These are phyloP conservation scores for Lophura nycthemera DNA, from an alignment of 2,113 vertebrate species.

Conservation along the genomic window DNA sequence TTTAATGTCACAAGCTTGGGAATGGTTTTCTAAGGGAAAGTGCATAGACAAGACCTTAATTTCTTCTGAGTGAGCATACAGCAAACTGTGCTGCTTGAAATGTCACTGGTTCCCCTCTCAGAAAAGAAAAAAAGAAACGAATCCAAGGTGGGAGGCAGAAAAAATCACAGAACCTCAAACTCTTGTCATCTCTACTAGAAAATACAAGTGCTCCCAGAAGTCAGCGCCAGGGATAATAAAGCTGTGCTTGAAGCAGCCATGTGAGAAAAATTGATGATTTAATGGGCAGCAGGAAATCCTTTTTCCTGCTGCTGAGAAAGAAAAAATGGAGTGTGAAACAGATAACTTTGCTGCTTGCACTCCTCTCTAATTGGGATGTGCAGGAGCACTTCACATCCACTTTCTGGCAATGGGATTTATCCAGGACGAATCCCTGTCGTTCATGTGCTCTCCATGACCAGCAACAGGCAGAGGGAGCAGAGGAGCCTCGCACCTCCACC, in stretches of 20 bases:
- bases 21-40: constrained; percentile 38
- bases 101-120: constrained; percentile 18
- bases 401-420: background rate
- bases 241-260: constrained; percentile 14
- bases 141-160: background rate
- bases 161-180: background rate
- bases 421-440: background rate
- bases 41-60: constrained; percentile 13
- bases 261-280: constrained; percentile 27
- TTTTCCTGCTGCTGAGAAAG: constrained; percentile 39
- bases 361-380: constrained; percentile 33
- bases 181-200: background rate
- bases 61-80: background rate
- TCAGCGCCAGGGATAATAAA: constrained; percentile 53
- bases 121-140: background rate
- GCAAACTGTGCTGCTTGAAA: constrained; percentile 43
- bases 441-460: background rate
- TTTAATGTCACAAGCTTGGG: background rate
- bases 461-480: background rate
- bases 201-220: constrained; percentile 20
- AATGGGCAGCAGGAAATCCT: constrained; percentile 26
- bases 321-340: constrained; percentile 24
- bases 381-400: background rate
- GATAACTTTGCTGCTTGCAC: background rate
- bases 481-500: background rate